phyloP scores from a whole-genome alignment of 2,113 vertebrate genomes.

The Suricata suricatta region DNA sequence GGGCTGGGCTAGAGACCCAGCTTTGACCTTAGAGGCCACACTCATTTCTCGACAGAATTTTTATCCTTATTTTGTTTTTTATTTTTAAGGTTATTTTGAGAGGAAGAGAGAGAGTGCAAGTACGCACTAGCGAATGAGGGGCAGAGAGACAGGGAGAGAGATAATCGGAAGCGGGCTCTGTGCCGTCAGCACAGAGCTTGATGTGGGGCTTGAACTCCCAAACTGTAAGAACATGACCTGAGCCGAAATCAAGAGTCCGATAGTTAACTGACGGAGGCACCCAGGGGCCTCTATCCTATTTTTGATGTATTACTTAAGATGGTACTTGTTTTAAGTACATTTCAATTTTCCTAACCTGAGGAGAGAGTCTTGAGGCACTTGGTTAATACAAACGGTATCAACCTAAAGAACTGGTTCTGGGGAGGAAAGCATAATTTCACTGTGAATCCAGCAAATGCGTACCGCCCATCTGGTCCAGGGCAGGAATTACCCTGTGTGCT shows the following conservation, averaged over 20 bases:
- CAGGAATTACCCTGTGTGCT: too few species aligned
- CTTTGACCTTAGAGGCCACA: background rate
- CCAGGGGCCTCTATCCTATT: background rate
- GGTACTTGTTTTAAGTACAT: slow-evolving; percentile 19
- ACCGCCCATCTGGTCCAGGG: background rate
- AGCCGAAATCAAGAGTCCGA: too few species aligned
- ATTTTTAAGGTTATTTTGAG: too few species aligned
- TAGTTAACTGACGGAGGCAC: too few species aligned
- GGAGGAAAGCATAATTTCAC: background rate
- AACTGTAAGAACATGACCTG: too few species aligned
- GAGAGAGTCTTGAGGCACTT: background rate
- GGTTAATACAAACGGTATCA: background rate
- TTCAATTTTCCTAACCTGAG: background rate
- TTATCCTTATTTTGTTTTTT: background rate
- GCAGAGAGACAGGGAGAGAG: too few species aligned
- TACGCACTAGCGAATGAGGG: too few species aligned
- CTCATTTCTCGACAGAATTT: background rate
- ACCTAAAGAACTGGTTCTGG: background rate
- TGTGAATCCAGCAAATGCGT: background rate
- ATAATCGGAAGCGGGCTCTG: too few species aligned
- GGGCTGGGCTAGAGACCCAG: background rate
- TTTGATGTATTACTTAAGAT: background rate
- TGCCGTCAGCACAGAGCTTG: too few species aligned
- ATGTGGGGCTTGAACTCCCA: too few species aligned
- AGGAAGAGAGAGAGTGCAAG: too few species aligned